These are phyloP conservation scores for Apantesis nais DNA, from an alignment of 2,888 invertebrate genomes.

Conservation along the genomic window DNA sequence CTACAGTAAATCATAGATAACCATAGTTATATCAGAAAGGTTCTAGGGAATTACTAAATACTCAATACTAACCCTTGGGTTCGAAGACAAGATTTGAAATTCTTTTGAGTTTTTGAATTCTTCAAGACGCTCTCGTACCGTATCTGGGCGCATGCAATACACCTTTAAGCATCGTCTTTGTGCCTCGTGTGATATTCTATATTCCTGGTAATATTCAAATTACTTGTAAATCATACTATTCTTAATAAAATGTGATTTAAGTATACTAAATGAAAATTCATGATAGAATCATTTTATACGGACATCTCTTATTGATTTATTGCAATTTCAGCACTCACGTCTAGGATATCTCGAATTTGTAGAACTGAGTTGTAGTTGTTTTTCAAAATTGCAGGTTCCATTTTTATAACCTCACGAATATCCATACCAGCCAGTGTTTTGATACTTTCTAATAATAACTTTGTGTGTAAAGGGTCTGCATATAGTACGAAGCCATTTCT, in stretches of 20 bases:
- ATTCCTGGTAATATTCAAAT: conserved; percentile 69
- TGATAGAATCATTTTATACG: no score
- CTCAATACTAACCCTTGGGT: conserved; percentile 82
- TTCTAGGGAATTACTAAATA: background rate
- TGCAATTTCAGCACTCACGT: conserved; percentile 56
- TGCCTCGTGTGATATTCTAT: conserved; percentile 83
- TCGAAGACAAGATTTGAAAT: conserved; percentile 85
- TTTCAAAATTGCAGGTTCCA: conserved; percentile 87
- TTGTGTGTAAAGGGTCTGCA: conserved; percentile 85
- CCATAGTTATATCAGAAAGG: background rate
- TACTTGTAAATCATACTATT: background rate
- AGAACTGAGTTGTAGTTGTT: conserved; percentile 83
- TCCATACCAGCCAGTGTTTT: conserved; percentile 82
- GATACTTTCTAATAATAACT: conserved; percentile 83
- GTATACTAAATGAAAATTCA: background rate
- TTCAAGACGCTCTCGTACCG: conserved; percentile 84
- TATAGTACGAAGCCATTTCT: conserved; percentile 87
- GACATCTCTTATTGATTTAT: background rate
- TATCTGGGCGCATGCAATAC: conserved; percentile 85
- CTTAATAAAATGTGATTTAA: no score
- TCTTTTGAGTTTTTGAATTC: conserved; percentile 86
- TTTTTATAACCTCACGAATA: conserved; percentile 81
- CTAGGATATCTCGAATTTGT: conserved; percentile 84
- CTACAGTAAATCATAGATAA: background rate
- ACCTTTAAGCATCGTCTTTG: conserved; percentile 84